These are phyloP conservation scores for Nipponacmea schrenckii DNA, from an alignment of 2,888 invertebrate genomes.

Conservation along the genomic window DNA sequence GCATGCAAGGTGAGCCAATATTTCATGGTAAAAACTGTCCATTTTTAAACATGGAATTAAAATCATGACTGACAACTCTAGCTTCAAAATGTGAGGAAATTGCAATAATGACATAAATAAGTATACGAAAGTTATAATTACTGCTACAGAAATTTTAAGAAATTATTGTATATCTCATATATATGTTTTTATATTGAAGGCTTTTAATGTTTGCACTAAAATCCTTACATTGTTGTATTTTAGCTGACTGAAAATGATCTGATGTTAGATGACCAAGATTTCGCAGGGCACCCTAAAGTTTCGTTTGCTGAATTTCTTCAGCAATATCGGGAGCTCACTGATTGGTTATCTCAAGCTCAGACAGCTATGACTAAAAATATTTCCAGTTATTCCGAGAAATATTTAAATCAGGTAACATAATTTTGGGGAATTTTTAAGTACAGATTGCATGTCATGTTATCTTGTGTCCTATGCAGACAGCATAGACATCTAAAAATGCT, in stretches of 20 bases:
- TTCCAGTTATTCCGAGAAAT: conserved; percentile 61
- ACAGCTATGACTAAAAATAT: conserved; percentile 64
- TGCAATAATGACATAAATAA: no score
- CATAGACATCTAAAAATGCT: no score
- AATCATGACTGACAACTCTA: no score
- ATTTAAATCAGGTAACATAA: conserved; percentile 62
- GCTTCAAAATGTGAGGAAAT: no score
- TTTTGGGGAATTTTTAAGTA: no score
- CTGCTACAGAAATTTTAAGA: no score
- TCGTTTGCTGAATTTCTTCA: conserved; percentile 80
- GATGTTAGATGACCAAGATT: conserved; percentile 74
- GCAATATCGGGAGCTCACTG: conserved; percentile 84
- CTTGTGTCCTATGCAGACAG: no score
- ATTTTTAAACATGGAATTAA: background rate
- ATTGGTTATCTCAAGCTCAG: conserved; percentile 83
- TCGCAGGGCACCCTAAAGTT: conserved; percentile 77
- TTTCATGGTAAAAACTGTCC: no score
- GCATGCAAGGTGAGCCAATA: conserved; percentile 81
- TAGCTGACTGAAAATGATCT: conserved; percentile 72
- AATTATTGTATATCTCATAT: no score
- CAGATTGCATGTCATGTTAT: no score
- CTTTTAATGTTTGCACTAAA: no score
- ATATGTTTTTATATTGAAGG: background rate
- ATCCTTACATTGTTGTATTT: conserved; percentile 20
- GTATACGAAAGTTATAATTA: no score